phyloP scores from a whole-genome alignment of 2,888 invertebrate species.

The Nysson spinosus region DNA sequence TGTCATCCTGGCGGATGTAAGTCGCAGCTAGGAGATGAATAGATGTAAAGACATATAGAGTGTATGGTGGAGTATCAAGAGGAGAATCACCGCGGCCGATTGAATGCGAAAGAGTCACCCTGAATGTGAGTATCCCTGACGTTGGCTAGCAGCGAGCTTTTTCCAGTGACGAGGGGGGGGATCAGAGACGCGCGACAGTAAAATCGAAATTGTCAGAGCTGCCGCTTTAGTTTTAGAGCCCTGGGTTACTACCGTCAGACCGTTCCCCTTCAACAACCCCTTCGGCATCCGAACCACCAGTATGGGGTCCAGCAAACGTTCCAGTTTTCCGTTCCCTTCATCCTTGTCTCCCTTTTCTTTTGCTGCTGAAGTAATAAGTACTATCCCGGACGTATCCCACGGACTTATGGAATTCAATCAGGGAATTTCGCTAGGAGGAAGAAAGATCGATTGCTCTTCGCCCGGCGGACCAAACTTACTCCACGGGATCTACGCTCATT shows the following conservation, averaged over 20 bases:
- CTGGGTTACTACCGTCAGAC: slow-evolving; percentile 57
- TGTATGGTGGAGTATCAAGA: slow-evolving; percentile 9
- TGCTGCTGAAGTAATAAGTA: slow-evolving; percentile 45
- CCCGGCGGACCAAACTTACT: slow-evolving; percentile 25
- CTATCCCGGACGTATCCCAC: slow-evolving; percentile 8
- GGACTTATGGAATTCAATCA: slow-evolving; percentile 51
- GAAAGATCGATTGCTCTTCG: slow-evolving; percentile 19
- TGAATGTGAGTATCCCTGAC: slow-evolving; percentile 54
- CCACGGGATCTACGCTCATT: slow-evolving; percentile 36
- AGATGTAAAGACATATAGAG: too few species aligned
- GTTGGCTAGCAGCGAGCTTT: slow-evolving; percentile 54
- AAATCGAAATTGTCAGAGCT: slow-evolving; percentile 75
- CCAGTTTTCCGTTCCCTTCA: neutral
- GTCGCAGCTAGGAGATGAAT: too few species aligned
- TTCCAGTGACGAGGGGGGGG: slow-evolving; percentile 63
- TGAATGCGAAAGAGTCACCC: slow-evolving; percentile 59
- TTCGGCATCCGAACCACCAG: too few species aligned
- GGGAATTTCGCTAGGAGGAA: slow-evolving; percentile 28
- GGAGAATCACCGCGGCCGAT: slow-evolving; percentile 47
- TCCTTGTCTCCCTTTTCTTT: slow-evolving; percentile 38
- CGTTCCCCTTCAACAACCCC: slow-evolving; percentile 18
- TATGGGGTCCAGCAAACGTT: neutral
- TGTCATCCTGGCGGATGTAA: too few species aligned
- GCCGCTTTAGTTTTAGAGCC: slow-evolving; percentile 73
- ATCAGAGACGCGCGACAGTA: slow-evolving; percentile 69